A percentile compares a stretch with the other conserved stretches of the same genome.
These are phyloP conservation scores for Noctuana brunneofusca DNA, from an alignment of 2,888 invertebrate genomes.

Conservation along the genomic window DNA sequence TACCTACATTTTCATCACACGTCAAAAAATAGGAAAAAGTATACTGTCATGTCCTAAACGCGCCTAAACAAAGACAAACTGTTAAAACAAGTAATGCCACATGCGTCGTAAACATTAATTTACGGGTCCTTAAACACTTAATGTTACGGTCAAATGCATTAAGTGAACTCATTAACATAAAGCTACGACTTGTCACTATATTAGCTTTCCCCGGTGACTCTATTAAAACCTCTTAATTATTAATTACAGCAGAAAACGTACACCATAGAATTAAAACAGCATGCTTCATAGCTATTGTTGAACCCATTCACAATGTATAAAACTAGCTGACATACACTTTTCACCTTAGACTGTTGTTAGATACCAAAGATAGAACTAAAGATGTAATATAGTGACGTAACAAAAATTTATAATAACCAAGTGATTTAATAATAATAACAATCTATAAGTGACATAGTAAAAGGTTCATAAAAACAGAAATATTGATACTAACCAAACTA, in stretches of 20 bases:
- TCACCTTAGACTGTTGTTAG: background rate
- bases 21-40: no score
- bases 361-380: conserved; percentile 2
- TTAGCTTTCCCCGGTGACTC: conserved; percentile 28
- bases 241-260: conserved; percentile 40
- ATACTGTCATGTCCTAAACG: no score
- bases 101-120: no score
- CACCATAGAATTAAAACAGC: conserved; percentile 49
- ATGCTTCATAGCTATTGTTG: conserved; percentile 59
- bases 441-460: no score
- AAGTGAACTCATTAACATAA: conserved; percentile 18
- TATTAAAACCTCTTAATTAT: conserved; percentile 39
- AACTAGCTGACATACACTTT: conserved; percentile 42
- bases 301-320: conserved; percentile 59
- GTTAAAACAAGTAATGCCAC: no score
- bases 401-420: background rate
- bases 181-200: background rate
- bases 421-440: background rate
- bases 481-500: background rate
- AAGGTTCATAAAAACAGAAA: no score
- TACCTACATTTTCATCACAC: no score
- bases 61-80: no score
- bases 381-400: background rate
- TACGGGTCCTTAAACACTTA: background rate
- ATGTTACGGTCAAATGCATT: conserved; percentile 11